phyloP scores from a whole-genome alignment of 2,113 vertebrate species.

The Periophthalmodon schlosseri region DNA sequence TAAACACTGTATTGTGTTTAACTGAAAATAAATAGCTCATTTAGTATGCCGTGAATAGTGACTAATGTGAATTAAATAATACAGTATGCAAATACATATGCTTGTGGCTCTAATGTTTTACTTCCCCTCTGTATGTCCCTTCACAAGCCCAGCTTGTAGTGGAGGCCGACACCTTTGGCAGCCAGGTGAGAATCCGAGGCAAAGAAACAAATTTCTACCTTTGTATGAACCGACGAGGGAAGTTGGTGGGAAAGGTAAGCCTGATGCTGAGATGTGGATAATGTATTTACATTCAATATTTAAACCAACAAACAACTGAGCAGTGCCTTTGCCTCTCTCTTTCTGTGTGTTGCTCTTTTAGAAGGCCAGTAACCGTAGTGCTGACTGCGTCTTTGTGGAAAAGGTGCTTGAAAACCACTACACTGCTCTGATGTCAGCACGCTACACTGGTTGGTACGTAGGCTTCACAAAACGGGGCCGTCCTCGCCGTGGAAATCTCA shows the following conservation, averaged over 20 bases:
- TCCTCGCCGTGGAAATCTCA: conserved; percentile 77
- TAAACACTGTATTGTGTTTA: conserved; percentile 18
- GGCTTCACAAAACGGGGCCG: conserved; percentile 81
- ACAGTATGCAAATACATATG: background rate
- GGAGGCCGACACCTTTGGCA: conserved; percentile 84
- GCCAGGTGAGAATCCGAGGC: conserved; percentile 83
- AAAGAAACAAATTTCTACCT: conserved; percentile 83
- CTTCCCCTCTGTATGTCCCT: conserved; percentile 76
- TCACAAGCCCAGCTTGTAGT: conserved; percentile 85
- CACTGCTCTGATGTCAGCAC: conserved; percentile 82
- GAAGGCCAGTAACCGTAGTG: conserved; percentile 80
- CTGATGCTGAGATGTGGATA: conserved; percentile 20
- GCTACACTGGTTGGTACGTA: conserved; percentile 81
- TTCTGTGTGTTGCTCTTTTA: conserved; percentile 55
- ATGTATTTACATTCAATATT: background rate
- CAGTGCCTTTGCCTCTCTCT: conserved; percentile 58
- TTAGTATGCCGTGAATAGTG: conserved; percentile 13
- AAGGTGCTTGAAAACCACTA: conserved; percentile 85
- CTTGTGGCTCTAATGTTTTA: conserved; percentile 72
- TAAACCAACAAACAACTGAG: conserved; percentile 52
- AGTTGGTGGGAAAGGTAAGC: conserved; percentile 83
- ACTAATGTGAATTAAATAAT: background rate
- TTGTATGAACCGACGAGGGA: conserved; percentile 83
- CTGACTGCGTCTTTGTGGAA: conserved; percentile 83
- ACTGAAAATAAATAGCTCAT: background rate